Evolutionary conservation across 2,113 vertebrate genomes (phyloP), one percentile per base, ranked within the genome.

Genomic region (Zootoca vivipara): DNA sequence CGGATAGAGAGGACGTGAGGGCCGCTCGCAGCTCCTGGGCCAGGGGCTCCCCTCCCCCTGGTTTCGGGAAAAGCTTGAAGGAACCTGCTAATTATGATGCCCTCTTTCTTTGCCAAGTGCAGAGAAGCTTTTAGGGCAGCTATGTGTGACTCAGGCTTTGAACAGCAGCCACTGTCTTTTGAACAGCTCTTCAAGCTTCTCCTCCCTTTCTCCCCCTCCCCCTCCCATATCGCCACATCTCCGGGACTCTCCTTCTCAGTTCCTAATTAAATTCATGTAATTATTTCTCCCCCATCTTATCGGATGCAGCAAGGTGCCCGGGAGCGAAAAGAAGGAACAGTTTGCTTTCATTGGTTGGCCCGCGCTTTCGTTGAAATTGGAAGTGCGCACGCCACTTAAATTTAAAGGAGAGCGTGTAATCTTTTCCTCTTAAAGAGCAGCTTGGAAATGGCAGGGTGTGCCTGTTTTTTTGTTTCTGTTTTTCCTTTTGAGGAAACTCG

Each of bases 101-200:
- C 0, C 0, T 2, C 30, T 30, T 69, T 18, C 38, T 78, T 78
- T 12, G 5, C 22, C 89, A 78, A 65, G 13, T n/a, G 4, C 70
- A 0, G 0, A 38, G 46, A 20, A 1, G 38, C 42, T 22, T 18
- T 58, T 16, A 56, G 1, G 3, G 13, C 65, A 42, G 30, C 83
- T 35, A 15, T 90, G 2, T 0, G 0, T 46, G 1, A 0, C 26
- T 22, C 13, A 42, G 64, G 2, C 46, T 28, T 0, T 0, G 38
- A 82, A 64, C 87, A 1, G 85, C 75, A 46, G 62, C 8, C 75
- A 3, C n/a, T 2, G 64, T 46, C 0, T 1, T 69, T 83, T 35
- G 7, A 78, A 65, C 82, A 88, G 70, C n/a, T 4, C 0, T 38
- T 1, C 0, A 15, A 35, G 12, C 28, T 46, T 58, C 30, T 18